Percentiles rank a stretch among this genome's conserved stretches.
Evolutionary conservation across 2,888 invertebrate genomes (phyloP).

Genomic region (Siphonodentalium dalli): DNA sequence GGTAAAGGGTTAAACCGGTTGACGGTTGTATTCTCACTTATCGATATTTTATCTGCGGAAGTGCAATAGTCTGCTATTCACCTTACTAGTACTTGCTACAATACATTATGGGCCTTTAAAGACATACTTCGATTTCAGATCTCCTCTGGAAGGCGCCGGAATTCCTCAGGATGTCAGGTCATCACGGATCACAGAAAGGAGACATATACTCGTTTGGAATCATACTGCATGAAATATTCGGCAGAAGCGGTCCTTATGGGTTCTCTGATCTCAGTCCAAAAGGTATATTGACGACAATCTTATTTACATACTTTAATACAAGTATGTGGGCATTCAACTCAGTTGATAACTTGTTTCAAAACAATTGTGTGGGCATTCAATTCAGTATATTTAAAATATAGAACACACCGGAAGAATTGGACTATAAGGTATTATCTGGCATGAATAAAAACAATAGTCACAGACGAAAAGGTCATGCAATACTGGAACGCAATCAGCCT

Average conservation of each 20-base stretch:
- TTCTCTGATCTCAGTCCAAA: constrained; percentile 80
- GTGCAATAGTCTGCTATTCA: no score
- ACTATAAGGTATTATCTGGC: no score
- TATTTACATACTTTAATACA: not conserved
- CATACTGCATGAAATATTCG: constrained; percentile 65
- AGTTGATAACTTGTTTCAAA: not conserved
- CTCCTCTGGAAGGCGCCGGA: constrained; percentile 92
- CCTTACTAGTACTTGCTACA: no score
- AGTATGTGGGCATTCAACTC: not conserved
- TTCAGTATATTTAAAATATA: not conserved
- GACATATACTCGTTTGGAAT: constrained; percentile 72
- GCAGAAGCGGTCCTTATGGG: constrained; percentile 62
- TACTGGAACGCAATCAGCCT: no score
- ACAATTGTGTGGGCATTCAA: not conserved
- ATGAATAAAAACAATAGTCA: no score
- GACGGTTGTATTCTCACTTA: no score
- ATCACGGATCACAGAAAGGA: constrained; percentile 80
- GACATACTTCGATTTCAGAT: constrained; percentile 33
- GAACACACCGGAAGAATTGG: no score
- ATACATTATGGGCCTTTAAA: no score
- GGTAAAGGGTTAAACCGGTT: no score
- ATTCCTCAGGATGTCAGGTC: constrained; percentile 48
- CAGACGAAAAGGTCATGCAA: no score
- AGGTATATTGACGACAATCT: constrained; percentile 71
- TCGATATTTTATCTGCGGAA: no score